Evolutionary conservation across 2,113 vertebrate genomes (phyloP).

Genomic region (Himantopus leucocephalus): DNA sequence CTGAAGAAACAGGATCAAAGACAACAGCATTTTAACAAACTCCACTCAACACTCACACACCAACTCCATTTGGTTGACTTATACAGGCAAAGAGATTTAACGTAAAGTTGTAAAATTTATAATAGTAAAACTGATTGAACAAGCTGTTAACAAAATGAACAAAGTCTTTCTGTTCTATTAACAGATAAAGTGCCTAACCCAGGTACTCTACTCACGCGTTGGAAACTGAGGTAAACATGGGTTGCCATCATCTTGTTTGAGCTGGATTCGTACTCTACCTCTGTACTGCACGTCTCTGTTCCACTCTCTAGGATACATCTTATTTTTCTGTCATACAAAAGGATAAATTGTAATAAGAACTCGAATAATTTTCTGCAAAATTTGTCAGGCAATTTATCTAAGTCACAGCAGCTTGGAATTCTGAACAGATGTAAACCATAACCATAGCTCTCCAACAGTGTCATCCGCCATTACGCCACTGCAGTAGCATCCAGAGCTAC

Average conservation of each 20-base stretch:
- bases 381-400: neutral
- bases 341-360: neutral
- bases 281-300: conserved; percentile 91
- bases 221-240: conserved; percentile 86
- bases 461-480: neutral
- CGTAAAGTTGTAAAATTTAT: neutral
- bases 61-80: neutral
- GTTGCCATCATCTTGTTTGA: conserved; percentile 89
- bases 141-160: neutral
- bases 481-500: neutral
- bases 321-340: conserved; percentile 77
- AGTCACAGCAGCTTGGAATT: neutral
- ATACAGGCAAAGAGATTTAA: neutral
- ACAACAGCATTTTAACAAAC: neutral
- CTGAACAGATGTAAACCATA: neutral
- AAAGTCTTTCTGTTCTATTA: neutral
- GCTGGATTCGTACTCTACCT: conserved; percentile 90
- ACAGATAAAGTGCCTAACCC: neutral
- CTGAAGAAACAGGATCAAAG: neutral
- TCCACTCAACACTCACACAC: neutral
- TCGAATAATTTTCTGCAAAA: neutral
- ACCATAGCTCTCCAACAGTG: rapidly evolving
- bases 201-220: conserved; percentile 81
- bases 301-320: conserved; percentile 95
- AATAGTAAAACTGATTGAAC: neutral